Evolutionary conservation across 2,797 vertebrate species (phyloP), one percentile per base, ranked within the genome.

Genomic region (Acropternis orthonyx): DNA sequence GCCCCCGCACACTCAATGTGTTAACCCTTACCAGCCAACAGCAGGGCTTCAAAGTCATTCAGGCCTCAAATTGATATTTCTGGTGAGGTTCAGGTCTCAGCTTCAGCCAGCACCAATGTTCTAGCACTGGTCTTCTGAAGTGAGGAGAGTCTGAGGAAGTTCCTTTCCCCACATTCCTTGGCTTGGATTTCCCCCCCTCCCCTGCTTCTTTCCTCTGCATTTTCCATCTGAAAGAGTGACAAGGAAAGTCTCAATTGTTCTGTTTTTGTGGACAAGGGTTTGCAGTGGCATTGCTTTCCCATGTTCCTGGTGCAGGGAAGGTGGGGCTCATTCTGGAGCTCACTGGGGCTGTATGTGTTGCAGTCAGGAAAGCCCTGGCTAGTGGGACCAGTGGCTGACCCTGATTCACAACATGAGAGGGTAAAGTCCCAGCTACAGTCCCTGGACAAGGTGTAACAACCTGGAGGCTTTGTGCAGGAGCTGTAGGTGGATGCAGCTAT

Each of bases 1-100:
- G 41, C 13, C 41, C 48, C 75, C 52, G 14, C 0, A 0, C 1
- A 1, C 36, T 77, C 36, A 69, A 14, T 5, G 2, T 10, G 32
- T 79, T 44, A 93, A 49, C 59, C 12, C 18, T 79, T 63, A 8
- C 37, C 41, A 71, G 37, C 34, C 52, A 82, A 32, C 6, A 67
- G 30, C 39, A 62, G 62, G 32, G 63, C 17, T 74, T 84, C 74
- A 22, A 63, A 44, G 51, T 37, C 2, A 13, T 73, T 76, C 59
- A 76, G 56, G 32, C 32, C 28, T 95, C 54, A 61, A 30, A 26
- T 14, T 0, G 3, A 11, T 79, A 54, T 44, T 65, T 58, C 18
- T 77, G 68, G 22, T 13, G 16, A 68, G 3, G 13, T 78, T 93
- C 62, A 63, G 48, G 51, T 58, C 41, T 59, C 32, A 55, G 28